phyloP scores from a whole-genome alignment of 2,888 invertebrate genomes.

The Amphipyra berbera region DNA sequence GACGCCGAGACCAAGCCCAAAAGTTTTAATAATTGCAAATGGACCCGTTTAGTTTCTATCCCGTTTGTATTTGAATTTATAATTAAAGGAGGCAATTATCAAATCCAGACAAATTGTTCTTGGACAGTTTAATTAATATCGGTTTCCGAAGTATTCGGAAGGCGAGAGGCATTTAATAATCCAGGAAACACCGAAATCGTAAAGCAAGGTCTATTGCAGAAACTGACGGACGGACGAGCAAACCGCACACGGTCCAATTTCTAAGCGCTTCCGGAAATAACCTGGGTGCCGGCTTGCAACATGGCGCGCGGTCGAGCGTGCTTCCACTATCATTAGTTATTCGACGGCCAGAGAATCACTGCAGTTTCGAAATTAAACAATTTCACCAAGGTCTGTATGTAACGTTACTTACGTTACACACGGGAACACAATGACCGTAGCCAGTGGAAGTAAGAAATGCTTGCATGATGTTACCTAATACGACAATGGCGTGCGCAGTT shows the following conservation, averaged over 20 bases:
- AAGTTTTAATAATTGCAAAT: constrained; percentile 44
- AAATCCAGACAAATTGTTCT: constrained; percentile 31
- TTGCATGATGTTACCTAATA: constrained; percentile 54
- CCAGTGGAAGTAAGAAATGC: constrained; percentile 32
- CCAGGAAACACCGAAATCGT: constrained; percentile 51
- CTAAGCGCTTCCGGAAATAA: constrained; percentile 78
- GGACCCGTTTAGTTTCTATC: constrained; percentile 31
- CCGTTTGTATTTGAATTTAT: constrained; percentile 37
- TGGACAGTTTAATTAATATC: constrained; percentile 36
- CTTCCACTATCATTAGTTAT: constrained; percentile 78
- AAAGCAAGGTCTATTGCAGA: constrained; percentile 65
- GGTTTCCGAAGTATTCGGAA: constrained; percentile 15
- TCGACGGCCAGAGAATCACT: constrained; percentile 63
- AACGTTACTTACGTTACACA: constrained; percentile 23
- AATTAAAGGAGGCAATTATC: constrained; percentile 27
- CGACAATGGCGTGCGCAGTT: constrained; percentile 55
- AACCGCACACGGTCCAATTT: constrained; percentile 67
- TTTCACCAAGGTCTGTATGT: constrained; percentile 67
- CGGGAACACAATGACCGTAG: constrained; percentile 48
- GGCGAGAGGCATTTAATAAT: constrained; percentile 23
- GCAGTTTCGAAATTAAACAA: constrained; percentile 69
- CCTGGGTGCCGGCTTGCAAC: constrained; percentile 69
- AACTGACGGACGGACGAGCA: constrained; percentile 52
- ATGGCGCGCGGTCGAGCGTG: constrained; percentile 75
- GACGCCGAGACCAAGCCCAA: constrained; percentile 23